Conservation (phyloP, 2,113 vertebrate genomes). For the Todiramphus chloris region DNA sequence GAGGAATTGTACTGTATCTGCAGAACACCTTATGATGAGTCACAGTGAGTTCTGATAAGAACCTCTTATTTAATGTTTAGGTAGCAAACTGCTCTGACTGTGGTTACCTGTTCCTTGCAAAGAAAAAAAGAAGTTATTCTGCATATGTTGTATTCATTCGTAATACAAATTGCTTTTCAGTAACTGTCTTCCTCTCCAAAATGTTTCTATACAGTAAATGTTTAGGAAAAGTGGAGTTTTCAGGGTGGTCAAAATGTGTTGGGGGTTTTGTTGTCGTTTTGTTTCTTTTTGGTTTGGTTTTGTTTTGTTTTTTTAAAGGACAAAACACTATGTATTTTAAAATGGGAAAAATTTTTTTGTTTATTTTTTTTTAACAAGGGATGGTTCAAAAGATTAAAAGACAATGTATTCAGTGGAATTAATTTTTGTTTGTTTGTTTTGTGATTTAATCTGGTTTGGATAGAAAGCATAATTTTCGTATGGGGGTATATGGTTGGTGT, state of each 20-base stretch:
- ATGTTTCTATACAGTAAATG: slow-evolving; percentile 68
- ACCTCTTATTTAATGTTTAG: slow-evolving; percentile 82
- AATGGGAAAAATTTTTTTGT: neutral
- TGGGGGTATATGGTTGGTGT: neutral
- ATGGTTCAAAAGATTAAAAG: slow-evolving; percentile 35
- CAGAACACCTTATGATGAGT: slow-evolving; percentile 90
- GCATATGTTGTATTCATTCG: slow-evolving; percentile 69
- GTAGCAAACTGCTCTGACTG: slow-evolving; percentile 79
- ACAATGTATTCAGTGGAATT: slow-evolving; percentile 40
- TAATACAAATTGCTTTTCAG: slow-evolving; percentile 67
- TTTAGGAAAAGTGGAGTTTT: slow-evolving; percentile 54
- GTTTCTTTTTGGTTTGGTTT: neutral
- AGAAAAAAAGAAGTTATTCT: slow-evolving; percentile 62
- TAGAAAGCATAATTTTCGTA: neutral
- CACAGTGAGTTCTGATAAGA: slow-evolving; percentile 86
- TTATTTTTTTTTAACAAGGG: neutral
- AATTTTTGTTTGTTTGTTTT: neutral
- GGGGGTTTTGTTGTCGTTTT: neutral
- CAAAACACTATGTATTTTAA: neutral
- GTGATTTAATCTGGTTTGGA: slow-evolving; percentile 31
- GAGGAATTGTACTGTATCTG: slow-evolving; percentile 94
- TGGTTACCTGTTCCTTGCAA: slow-evolving; percentile 77
- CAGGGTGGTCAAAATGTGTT: slow-evolving; percentile 50
- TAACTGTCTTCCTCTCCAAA: slow-evolving; percentile 63
- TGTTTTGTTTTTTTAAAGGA: neutral